A percentile compares a stretch with the other conserved stretches of the same genome.
These are phyloP conservation scores for Brachymystax lenok DNA, from an alignment of 2,797 vertebrate species.

Conservation along the genomic window DNA sequence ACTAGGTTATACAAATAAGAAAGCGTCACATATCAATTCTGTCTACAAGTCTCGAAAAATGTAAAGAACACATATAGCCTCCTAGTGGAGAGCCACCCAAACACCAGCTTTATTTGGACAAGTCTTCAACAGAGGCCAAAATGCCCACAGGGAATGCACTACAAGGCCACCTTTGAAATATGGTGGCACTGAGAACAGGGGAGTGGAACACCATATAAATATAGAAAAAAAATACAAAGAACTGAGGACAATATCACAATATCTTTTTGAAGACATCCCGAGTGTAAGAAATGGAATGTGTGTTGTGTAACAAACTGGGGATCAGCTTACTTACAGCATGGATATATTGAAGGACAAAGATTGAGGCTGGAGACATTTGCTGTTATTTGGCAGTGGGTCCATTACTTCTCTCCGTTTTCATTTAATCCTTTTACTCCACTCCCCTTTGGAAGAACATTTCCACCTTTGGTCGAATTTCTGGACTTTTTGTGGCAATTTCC, in stretches of 20 bases:
- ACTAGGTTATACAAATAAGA: neutral
- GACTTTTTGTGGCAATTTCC: slow-evolving; percentile 58
- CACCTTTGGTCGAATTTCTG: slow-evolving; percentile 56
- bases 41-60: neutral
- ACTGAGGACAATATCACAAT: slow-evolving; percentile 7
- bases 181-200: neutral
- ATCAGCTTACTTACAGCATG: slow-evolving; percentile 76
- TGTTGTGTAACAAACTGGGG: slow-evolving; percentile 55
- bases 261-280: slow-evolving; percentile 54
- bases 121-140: neutral
- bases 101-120: slow-evolving; percentile 21
- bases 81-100: neutral
- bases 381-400: slow-evolving; percentile 58
- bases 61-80: neutral
- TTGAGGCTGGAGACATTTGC: slow-evolving; percentile 60
- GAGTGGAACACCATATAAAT: neutral
- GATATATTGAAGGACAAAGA: slow-evolving; percentile 63
- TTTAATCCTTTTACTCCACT: slow-evolving; percentile 60
- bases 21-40: neutral
- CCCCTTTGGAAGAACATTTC: slow-evolving; percentile 54
- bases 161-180: neutral
- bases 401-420: slow-evolving; percentile 62
- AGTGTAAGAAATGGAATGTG: neutral
- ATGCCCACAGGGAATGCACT: neutral
- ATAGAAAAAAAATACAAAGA: neutral